Percentiles rank a stretch among this genome's conserved stretches.
Evolutionary conservation across 2,888 invertebrate genomes (phyloP).

Genomic region (Catocala nupta): DNA sequence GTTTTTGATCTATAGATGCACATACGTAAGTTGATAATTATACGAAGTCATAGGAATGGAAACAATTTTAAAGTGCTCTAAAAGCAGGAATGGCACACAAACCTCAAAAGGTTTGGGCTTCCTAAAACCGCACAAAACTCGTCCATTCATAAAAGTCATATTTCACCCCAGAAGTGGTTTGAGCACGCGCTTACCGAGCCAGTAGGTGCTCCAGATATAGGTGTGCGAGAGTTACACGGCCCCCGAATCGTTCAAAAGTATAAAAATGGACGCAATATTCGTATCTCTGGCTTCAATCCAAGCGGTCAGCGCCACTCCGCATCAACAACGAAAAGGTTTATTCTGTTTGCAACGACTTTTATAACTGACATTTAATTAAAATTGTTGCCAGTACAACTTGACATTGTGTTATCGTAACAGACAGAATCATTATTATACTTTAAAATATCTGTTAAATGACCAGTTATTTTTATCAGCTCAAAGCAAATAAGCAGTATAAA

Average conservation of each 20-base stretch:
- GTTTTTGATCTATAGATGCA: constrained; percentile 10
- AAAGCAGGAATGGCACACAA: constrained; percentile 41
- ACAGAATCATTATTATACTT: constrained; percentile 3
- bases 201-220: constrained; percentile 38
- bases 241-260: constrained; percentile 60
- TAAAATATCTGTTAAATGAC: constrained; percentile 19
- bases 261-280: constrained; percentile 61
- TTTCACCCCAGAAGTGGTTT: constrained; percentile 52
- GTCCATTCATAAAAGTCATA: constrained; percentile 55
- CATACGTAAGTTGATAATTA: too few species aligned
- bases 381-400: constrained; percentile 27
- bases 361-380: constrained; percentile 38
- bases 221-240: constrained; percentile 45
- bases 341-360: constrained; percentile 38
- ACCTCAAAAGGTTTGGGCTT: constrained; percentile 48
- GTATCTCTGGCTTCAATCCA: constrained; percentile 63
- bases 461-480: constrained; percentile 16
- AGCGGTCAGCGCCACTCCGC: constrained; percentile 56
- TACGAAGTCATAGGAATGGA: constrained; percentile 8
- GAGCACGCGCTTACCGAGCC: constrained; percentile 37
- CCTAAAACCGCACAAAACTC: constrained; percentile 50
- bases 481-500: constrained; percentile 26
- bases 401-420: constrained; percentile 15
- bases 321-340: constrained; percentile 52
- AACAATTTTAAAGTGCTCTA: constrained; percentile 37